A percentile compares a stretch with the other conserved stretches of the same genome.
Conservation (phyloP, 2,113 vertebrate genomes). For the Cryptotis parvus region DNA sequence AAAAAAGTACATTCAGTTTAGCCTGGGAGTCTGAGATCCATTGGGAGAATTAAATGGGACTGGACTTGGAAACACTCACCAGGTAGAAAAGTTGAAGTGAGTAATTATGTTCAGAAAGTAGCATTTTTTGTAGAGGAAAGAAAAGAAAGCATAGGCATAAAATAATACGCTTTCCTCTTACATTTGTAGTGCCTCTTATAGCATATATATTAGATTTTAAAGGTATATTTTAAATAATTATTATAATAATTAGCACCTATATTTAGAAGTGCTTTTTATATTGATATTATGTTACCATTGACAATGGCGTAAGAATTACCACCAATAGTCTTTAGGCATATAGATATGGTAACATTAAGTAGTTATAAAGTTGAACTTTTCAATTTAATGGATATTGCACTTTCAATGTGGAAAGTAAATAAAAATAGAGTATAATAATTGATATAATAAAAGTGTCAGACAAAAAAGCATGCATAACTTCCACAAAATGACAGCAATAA, state of each 20-base stretch:
- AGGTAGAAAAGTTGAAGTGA: constrained; percentile 3
- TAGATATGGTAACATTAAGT: background rate
- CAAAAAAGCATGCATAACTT: too few species aligned
- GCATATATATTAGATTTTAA: background rate
- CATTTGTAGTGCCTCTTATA: background rate
- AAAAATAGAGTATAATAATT: constrained; percentile 34
- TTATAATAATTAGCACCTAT: constrained; percentile 47
- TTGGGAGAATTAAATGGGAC: background rate
- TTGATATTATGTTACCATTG: constrained; percentile 7
- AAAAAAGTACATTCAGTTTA: background rate
- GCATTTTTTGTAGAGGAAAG: constrained; percentile 35
- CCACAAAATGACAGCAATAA: too few species aligned
- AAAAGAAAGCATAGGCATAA: background rate
- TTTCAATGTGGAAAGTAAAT: constrained; percentile 32
- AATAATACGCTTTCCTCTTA: background rate
- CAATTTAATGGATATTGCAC: constrained; percentile 32
- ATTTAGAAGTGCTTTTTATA: constrained; percentile 35
- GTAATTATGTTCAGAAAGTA: background rate
- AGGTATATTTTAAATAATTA: constrained; percentile 43
- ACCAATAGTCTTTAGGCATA: background rate
- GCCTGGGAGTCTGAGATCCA: background rate
- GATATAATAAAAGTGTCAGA: background rate
- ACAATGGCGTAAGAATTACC: constrained; percentile 29
- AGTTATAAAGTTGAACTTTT: constrained; percentile 38
- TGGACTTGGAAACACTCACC: background rate